Evolutionary conservation across 2,797 vertebrate genomes (phyloP).

Genomic region (Scomberomorus guttatus): DNA sequence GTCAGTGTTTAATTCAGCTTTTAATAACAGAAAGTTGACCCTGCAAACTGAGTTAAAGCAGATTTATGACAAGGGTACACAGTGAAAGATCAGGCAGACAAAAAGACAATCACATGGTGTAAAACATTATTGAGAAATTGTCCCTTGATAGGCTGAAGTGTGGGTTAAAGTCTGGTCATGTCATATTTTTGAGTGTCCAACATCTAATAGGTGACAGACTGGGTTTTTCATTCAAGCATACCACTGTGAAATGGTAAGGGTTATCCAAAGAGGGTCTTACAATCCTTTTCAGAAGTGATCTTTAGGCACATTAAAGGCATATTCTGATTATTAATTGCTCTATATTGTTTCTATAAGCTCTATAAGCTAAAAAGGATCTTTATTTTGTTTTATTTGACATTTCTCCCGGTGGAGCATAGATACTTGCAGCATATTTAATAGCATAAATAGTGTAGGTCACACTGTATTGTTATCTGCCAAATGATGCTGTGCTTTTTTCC

Average conservation of each 20-base stretch:
- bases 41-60: background rate
- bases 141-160: no score
- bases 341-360: no score
- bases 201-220: no score
- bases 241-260: background rate
- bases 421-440: background rate
- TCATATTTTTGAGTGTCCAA: background rate
- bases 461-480: constrained; percentile 2
- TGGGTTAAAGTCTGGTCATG: background rate
- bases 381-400: background rate
- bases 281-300: background rate
- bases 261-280: background rate
- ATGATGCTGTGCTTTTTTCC: background rate
- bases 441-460: background rate
- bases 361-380: background rate
- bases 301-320: background rate
- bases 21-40: background rate
- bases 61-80: background rate
- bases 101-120: no score
- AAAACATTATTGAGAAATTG: no score
- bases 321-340: no score
- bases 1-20: background rate
- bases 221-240: background rate
- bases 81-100: no score
- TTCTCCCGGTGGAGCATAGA: background rate